Evolutionary conservation across 2,113 vertebrate genomes (phyloP).

Genomic region (Epinephelus fuscoguttatus): DNA sequence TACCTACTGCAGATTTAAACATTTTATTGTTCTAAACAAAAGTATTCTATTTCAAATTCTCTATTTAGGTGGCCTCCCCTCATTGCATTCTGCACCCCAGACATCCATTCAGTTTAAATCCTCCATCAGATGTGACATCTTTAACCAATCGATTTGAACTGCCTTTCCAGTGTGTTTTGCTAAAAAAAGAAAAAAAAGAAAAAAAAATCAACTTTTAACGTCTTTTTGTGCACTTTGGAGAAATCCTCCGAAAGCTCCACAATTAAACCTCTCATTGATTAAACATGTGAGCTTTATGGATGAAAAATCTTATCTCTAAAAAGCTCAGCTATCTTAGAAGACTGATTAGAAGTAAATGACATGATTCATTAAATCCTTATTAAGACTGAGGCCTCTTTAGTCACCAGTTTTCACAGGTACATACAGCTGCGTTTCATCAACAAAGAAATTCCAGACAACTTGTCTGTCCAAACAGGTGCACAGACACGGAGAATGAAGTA

Average conservation of each 20-base stretch:
- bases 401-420: not conserved
- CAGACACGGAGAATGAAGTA: not conserved
- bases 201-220: not conserved
- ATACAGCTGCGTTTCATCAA: not conserved
- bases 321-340: too few relatives aligned
- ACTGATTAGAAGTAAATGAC: too few relatives aligned
- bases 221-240: conserved; percentile 6
- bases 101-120: conserved; percentile 15
- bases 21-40: not conserved
- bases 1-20: not conserved
- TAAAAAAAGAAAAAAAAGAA: not conserved
- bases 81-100: conserved; percentile 19
- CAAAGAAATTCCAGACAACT: conserved; percentile 1
- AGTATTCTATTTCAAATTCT: conserved; percentile 2
- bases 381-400: not conserved
- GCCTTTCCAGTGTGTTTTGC: not conserved
- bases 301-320: not conserved
- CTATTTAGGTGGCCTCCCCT: not conserved
- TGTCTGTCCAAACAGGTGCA: conserved; percentile 6
- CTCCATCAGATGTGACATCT: not conserved
- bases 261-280: conserved; percentile 11
- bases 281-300: not conserved
- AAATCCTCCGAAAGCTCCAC: not conserved
- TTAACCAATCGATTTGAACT: not conserved
- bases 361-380: too few relatives aligned